Evolutionary conservation across 1,140 invertebrate genomes (phyloP).

Genomic region (Dufourea novaeangliae): DNA sequence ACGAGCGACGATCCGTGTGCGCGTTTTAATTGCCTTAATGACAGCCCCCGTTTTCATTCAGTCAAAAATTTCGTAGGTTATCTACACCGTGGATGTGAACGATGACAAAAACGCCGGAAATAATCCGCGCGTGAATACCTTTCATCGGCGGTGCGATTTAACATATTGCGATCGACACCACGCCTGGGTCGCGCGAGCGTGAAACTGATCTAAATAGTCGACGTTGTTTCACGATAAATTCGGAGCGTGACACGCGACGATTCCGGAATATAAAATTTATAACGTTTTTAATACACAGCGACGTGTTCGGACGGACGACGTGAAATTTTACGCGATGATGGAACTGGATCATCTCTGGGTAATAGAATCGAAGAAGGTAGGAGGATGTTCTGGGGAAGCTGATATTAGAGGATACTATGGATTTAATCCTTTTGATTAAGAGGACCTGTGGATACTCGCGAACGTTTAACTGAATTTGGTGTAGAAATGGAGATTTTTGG

Average conservation of each 20-base stretch:
- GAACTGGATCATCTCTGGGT: background rate
- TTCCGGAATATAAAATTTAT: background rate
- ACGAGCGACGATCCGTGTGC: background rate
- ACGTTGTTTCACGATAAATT: constrained; percentile 3
- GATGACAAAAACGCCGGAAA: constrained; percentile 5
- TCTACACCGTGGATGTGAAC: background rate
- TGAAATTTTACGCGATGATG: background rate
- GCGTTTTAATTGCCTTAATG: constrained; percentile 39
- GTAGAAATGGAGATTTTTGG: no score
- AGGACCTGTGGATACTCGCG: background rate
- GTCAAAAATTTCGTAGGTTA: constrained; percentile 1
- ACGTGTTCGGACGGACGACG: background rate
- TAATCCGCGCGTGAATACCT: constrained; percentile 6
- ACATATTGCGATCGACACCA: constrained; percentile 14
- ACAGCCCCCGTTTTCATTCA: background rate
- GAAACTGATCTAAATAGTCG: constrained; percentile 12
- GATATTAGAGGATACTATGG: no score
- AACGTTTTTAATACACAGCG: background rate
- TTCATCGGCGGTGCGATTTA: background rate
- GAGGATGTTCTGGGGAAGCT: background rate
- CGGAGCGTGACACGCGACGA: background rate
- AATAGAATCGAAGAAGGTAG: background rate
- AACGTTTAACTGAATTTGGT: no score
- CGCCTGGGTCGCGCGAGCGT: no score
- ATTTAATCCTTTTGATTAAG: constrained; percentile 4